These are phyloP conservation scores for Lithophane socia DNA, from an alignment of 2,888 invertebrate species.

Conservation along the genomic window DNA sequence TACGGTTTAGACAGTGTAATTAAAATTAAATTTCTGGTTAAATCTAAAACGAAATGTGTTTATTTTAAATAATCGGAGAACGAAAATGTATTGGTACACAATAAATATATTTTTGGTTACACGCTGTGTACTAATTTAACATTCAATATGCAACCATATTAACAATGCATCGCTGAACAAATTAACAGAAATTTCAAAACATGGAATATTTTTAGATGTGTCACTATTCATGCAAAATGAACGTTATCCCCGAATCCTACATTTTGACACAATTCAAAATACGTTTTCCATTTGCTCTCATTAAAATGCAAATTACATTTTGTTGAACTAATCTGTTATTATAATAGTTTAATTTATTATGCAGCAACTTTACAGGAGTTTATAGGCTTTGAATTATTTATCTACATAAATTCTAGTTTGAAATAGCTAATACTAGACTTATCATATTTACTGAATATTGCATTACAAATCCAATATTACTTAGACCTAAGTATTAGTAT, in stretches of 20 bases:
- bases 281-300: background rate
- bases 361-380: background rate
- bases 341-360: conserved; percentile 18
- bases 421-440: background rate
- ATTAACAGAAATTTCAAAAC: conserved; percentile 22
- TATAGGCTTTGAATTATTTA: background rate
- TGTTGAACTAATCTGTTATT: conserved; percentile 13
- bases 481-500: background rate
- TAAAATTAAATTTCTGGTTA: background rate
- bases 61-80: background rate
- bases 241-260: background rate
- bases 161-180: conserved; percentile 1
- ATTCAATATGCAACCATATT: background rate
- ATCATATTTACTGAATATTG: background rate
- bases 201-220: conserved; percentile 3
- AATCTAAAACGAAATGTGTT: too few species aligned
- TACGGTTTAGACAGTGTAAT: background rate
- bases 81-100: background rate
- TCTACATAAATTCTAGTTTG: conserved; percentile 5
- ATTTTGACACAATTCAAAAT: background rate
- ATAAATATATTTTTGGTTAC: background rate
- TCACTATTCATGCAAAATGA: conserved; percentile 8
- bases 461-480: background rate
- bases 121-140: background rate
- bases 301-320: conserved; percentile 45